phyloP scores from a whole-genome alignment of 2,888 invertebrate genomes.

The Scaptomyza caliginosa region DNA sequence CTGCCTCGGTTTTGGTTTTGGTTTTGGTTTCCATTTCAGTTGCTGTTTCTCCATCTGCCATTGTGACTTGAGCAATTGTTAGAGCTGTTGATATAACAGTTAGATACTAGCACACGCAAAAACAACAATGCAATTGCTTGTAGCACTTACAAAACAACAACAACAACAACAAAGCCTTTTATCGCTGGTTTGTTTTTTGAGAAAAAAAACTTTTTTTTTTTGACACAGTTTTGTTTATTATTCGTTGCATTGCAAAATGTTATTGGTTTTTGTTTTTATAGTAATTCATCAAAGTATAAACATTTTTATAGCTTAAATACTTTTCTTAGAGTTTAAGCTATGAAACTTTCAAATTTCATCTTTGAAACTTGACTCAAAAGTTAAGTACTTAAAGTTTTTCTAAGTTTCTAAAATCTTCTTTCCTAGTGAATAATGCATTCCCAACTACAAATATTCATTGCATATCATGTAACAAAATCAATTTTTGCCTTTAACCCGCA shows the following conservation, averaged over 20 bases:
- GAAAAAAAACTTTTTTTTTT: slow-evolving; percentile 11
- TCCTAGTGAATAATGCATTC: background rate
- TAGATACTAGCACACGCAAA: slow-evolving; percentile 62
- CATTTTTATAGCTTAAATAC: no score
- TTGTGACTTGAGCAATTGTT: slow-evolving; percentile 61
- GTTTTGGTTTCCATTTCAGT: no score
- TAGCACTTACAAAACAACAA: slow-evolving; percentile 10
- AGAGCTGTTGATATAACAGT: slow-evolving; percentile 70
- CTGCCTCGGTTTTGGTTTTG: slow-evolving; percentile 25
- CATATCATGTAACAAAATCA: slow-evolving; percentile 19
- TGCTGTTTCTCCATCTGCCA: no score
- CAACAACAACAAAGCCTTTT: slow-evolving; percentile 53
- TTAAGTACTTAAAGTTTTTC: no score
- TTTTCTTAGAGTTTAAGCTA: no score
- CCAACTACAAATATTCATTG: slow-evolving; percentile 11
- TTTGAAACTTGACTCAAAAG: no score
- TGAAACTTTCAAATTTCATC: no score
- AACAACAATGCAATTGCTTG: slow-evolving; percentile 68
- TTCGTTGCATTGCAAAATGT: no score
- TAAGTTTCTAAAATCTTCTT: background rate
- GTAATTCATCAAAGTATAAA: no score
- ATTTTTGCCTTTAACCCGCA: background rate
- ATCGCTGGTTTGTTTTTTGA: slow-evolving; percentile 45
- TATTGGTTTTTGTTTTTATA: no score
- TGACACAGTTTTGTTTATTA: no score